Conservation (phyloP, 2,797 vertebrate species). For the Pristis pectinata region DNA sequence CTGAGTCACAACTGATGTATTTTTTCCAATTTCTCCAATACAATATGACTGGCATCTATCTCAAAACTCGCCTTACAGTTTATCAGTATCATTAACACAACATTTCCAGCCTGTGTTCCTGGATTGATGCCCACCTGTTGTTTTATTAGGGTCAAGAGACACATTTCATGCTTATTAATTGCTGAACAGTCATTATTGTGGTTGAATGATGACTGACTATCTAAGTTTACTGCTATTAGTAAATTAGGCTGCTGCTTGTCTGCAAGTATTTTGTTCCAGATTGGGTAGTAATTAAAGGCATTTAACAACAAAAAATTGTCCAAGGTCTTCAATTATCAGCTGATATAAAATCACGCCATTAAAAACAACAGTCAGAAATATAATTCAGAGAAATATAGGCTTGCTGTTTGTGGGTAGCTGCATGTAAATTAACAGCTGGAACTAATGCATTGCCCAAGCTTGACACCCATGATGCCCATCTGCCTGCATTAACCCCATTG, state of each 20-base stretch:
- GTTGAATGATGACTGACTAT: neutral
- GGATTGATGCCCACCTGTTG: neutral
- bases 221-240: neutral
- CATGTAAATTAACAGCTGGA: neutral
- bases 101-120: neutral
- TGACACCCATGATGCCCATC: too few relatives aligned
- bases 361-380: neutral
- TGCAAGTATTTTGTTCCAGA: neutral
- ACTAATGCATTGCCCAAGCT: too few relatives aligned
- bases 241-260: neutral
- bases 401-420: neutral
- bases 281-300: neutral
- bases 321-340: neutral
- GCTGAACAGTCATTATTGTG: neutral
- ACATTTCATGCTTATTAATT: conserved; percentile 1
- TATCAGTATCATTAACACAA: neutral
- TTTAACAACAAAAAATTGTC: neutral
- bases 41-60: neutral
- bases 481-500: too few relatives aligned
- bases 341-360: neutral
- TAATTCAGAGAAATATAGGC: too few relatives aligned
- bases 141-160: neutral
- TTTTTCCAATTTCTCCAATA: neutral
- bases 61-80: neutral
- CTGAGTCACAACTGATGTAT: neutral